Conservation (phyloP, 2,113 vertebrate genomes). For the Regulus satrapa region DNA sequence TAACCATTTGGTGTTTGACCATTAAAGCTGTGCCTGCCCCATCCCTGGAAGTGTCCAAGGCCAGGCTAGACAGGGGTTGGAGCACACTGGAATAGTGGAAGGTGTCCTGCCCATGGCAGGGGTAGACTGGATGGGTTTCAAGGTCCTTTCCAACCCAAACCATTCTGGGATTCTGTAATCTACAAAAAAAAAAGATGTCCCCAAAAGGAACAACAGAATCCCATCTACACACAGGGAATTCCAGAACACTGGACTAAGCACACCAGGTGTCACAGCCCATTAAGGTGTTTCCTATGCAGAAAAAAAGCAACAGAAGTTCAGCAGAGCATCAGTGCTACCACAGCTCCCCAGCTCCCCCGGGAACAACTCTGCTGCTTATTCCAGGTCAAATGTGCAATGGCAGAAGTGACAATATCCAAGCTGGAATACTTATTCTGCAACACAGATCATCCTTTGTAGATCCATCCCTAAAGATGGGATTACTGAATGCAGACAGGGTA, state of each 20-base stretch:
- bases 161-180: not conserved
- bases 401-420: not conserved
- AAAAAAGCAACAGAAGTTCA: not conserved
- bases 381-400: not conserved
- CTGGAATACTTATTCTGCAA: not conserved
- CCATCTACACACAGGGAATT: not conserved
- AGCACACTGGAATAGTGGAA: fast-evolving
- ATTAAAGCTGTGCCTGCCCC: not conserved
- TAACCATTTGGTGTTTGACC: not conserved
- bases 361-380: not conserved
- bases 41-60: not conserved
- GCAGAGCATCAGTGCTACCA: not conserved
- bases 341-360: not conserved
- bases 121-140: not conserved
- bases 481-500: fast-evolving
- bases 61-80: not conserved
- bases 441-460: not conserved
- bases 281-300: fast-evolving
- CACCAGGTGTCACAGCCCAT: not conserved
- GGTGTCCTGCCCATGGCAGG: not conserved
- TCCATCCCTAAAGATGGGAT: not conserved
- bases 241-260: not conserved
- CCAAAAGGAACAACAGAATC: not conserved
- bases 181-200: not conserved
- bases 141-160: not conserved